These are phyloP conservation scores for Pseudorectes ferrugineus DNA, from an alignment of 2,113 vertebrate genomes.

Conservation along the genomic window DNA sequence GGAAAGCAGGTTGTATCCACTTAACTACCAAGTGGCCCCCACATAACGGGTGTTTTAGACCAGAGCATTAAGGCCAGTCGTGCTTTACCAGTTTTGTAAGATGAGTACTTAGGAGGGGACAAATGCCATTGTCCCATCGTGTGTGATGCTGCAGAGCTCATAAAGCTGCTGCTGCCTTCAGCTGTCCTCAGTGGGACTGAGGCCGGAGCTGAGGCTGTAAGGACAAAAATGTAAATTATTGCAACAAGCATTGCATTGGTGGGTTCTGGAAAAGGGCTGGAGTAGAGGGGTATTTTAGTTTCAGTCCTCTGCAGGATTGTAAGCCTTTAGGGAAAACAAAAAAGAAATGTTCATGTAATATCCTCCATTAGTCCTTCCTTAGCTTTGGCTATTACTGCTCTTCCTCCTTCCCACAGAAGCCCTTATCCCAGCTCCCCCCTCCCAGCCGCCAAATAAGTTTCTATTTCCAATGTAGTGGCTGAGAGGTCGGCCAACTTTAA, in stretches of 20 bases:
- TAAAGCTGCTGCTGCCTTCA: background rate
- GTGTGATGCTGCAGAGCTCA: background rate
- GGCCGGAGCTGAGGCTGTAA: fast-evolving
- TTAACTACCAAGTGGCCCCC: too few species aligned
- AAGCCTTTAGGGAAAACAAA: background rate
- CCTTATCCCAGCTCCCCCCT: background rate
- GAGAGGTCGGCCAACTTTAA: background rate
- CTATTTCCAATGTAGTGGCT: background rate
- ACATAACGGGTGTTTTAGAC: fast-evolving
- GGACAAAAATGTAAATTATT: background rate
- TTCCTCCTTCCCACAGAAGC: background rate
- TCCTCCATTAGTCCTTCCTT: background rate
- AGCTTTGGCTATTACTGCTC: background rate
- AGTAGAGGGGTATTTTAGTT: background rate
- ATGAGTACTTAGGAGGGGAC: background rate
- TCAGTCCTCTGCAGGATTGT: background rate
- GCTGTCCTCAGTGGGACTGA: background rate
- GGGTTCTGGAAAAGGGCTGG: background rate
- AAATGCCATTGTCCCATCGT: background rate
- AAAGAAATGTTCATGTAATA: background rate
- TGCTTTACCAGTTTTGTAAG: background rate
- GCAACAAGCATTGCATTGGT: fast-evolving
- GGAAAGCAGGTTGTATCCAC: background rate
- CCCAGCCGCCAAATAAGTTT: background rate
- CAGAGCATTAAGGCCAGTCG: fast-evolving